phyloP scores from a whole-genome alignment of 2,888 invertebrate genomes.

The Gibbula magus region DNA sequence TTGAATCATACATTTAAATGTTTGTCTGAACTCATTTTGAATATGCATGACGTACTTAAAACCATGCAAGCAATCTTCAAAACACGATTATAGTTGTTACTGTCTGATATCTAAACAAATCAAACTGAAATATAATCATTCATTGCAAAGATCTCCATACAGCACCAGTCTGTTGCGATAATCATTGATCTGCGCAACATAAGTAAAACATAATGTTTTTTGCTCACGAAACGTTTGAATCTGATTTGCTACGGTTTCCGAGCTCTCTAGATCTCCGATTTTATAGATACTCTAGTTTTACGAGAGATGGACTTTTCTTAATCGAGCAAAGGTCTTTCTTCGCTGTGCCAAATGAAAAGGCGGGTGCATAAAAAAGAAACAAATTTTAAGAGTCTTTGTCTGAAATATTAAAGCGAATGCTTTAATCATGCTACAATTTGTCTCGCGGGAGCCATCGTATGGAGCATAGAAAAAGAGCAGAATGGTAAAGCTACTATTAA shows the following conservation, averaged over 20 bases:
- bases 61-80: no score
- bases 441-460: neutral
- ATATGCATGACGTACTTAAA: no score
- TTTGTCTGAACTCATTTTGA: no score
- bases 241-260: neutral
- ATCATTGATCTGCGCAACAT: no score
- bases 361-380: neutral
- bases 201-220: no score
- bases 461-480: neutral
- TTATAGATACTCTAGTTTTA: neutral
- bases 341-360: neutral
- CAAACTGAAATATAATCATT: no score
- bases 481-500: neutral
- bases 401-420: slow-evolving; percentile 8
- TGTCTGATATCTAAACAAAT: no score
- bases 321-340: neutral
- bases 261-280: neutral
- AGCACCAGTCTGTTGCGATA: no score
- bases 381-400: slow-evolving; percentile 8
- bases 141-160: no score
- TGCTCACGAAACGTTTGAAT: no score
- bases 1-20: no score
- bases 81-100: no score
- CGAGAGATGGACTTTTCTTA: neutral
- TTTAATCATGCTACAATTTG: slow-evolving; percentile 10